A percentile compares a stretch with the other conserved stretches of the same genome.
phyloP scores from a whole-genome alignment of 1,140 invertebrate species.

The Zaprionus gabonicus region DNA sequence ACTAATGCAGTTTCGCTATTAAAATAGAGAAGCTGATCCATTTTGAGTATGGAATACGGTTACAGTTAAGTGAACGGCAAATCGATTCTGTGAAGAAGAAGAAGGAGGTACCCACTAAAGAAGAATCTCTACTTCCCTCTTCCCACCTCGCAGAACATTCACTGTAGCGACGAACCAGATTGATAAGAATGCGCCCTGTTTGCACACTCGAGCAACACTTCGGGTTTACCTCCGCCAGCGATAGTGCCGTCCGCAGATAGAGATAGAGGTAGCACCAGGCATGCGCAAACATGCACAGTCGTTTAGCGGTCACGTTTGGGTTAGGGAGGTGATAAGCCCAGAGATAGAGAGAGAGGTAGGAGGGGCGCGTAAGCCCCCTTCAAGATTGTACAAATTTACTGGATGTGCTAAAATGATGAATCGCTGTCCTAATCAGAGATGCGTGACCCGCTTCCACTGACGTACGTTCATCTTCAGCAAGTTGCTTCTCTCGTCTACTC shows the following conservation, averaged over 20 bases:
- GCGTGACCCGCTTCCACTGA: conserved; percentile 29
- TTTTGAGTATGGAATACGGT: conserved; percentile 28
- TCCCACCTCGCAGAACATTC: not conserved
- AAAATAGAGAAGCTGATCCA: conserved; percentile 12
- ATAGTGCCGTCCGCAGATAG: conserved; percentile 12
- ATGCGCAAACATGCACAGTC: conserved; percentile 24
- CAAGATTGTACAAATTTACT: conserved; percentile 42
- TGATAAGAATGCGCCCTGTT: conserved; percentile 44
- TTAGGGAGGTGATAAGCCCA: conserved; percentile 40
- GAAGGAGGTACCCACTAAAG: no score
- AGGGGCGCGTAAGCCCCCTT: not conserved
- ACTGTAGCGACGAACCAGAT: not conserved
- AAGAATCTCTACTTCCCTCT: not conserved
- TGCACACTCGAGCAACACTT: conserved; percentile 24
- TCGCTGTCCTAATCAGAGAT: conserved; percentile 38
- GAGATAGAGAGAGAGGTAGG: not conserved
- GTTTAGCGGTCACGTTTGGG: conserved; percentile 60
- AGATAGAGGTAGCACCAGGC: conserved; percentile 7
- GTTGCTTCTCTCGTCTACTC: no score
- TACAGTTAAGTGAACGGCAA: conserved; percentile 21
- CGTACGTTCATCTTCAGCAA: not conserved
- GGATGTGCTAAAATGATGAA: conserved; percentile 66
- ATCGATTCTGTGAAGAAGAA: not conserved
- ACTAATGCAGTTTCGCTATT: conserved; percentile 37
- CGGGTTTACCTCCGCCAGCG: conserved; percentile 8